These are phyloP conservation scores for Galaxea fascicularis DNA, from an alignment of 92 coral and sea anemone species.

Conservation along the genomic window DNA sequence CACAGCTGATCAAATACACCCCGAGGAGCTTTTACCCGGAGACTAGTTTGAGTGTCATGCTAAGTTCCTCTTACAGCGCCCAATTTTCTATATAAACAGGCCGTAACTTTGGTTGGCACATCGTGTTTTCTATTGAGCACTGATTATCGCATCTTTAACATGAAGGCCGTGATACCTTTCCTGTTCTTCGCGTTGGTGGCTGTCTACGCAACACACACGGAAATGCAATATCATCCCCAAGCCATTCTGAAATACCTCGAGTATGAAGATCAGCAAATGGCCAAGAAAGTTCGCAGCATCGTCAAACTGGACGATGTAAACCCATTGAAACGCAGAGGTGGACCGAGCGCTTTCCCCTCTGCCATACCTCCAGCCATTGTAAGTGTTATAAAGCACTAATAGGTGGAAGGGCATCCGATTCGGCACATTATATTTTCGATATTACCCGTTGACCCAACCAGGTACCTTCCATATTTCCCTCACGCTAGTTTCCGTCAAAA, in stretches of 20 bases:
- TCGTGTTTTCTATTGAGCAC: slow-evolving; percentile 14
- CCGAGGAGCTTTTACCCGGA: neutral
- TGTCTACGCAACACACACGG: neutral
- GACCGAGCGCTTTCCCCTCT: neutral
- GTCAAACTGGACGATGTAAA: neutral
- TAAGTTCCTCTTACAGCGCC: too few relatives aligned
- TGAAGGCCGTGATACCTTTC: slow-evolving; percentile 27
- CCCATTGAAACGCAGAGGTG: neutral
- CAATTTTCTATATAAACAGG: slow-evolving; percentile 13
- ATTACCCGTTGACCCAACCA: too few relatives aligned
- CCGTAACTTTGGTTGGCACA: neutral
- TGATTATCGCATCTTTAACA: neutral
- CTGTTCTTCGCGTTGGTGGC: slow-evolving; percentile 27
- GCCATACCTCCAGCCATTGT: neutral
- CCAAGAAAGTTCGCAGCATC: slow-evolving; percentile 18
- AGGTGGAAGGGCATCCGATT: too few relatives aligned
- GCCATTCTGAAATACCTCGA: slow-evolving; percentile 25
- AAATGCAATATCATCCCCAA: slow-evolving; percentile 33
- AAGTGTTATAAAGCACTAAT: neutral
- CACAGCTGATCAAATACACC: slow-evolving; percentile 23
- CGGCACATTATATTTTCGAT: too few relatives aligned
- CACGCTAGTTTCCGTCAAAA: too few relatives aligned
- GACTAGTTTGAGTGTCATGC: neutral
- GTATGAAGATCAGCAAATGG: slow-evolving; percentile 21
- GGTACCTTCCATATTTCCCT: too few relatives aligned